phyloP scores from a whole-genome alignment of 2,113 vertebrate species.

The Microtus oregoni region DNA sequence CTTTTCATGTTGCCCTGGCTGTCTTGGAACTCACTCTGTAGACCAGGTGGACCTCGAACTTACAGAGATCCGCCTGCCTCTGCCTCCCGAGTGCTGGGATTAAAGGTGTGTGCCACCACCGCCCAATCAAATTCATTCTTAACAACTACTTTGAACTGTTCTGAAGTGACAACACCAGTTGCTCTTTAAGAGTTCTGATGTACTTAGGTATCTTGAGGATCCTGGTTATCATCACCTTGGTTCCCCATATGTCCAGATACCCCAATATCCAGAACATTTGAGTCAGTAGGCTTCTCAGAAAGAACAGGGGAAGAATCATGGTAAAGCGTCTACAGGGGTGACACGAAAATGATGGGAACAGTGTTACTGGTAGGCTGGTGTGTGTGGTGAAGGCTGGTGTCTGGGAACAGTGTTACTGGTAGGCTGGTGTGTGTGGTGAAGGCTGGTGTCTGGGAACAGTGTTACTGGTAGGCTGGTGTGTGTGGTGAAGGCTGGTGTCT shows the following conservation, averaged over 20 bases:
- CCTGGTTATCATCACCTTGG: background rate
- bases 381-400: background rate
- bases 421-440: too few relatives aligned
- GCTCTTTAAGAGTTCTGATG: slow-evolving; percentile 10
- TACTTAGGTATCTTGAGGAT: background rate
- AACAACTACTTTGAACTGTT: background rate
- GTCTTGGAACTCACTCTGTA: too few relatives aligned
- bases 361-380: too few relatives aligned
- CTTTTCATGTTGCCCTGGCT: too few relatives aligned
- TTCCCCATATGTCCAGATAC: background rate
- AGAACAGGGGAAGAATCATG: background rate
- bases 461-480: too few relatives aligned
- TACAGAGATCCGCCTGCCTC: background rate
- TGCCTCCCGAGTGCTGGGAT: background rate
- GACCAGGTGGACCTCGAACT: background rate
- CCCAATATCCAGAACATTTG: background rate
- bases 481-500: background rate
- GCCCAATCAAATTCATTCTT: background rate
- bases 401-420: background rate
- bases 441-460: too few relatives aligned
- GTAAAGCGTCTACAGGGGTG: background rate
- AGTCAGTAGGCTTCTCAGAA: background rate
- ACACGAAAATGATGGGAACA: background rate
- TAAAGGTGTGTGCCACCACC: background rate
- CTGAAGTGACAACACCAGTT: slow-evolving; percentile 15